A percentile compares a stretch with the other conserved stretches of the same genome.
These are phyloP conservation scores for Ptychobarbus kaznakovi DNA, from an alignment of 2,797 vertebrate species.

Conservation along the genomic window DNA sequence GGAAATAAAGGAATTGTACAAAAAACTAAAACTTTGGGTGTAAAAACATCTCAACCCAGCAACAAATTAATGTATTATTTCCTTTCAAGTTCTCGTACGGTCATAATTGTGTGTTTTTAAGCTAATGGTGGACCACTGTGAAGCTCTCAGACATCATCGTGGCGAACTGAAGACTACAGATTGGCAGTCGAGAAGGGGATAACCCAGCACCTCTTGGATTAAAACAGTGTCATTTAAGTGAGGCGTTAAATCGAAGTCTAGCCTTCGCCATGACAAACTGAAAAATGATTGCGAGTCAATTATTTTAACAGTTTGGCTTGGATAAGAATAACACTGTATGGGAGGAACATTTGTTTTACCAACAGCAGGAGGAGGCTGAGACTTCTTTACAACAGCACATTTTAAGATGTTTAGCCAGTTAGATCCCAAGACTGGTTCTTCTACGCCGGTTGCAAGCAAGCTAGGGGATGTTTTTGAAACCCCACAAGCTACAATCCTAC, in stretches of 20 bases:
- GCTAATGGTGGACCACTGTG: constrained; percentile 4
- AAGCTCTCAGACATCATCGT: constrained; percentile 10
- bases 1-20: background rate
- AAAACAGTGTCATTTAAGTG: constrained; percentile 35
- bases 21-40: background rate
- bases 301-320: constrained; percentile 56
- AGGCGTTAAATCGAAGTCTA: constrained; percentile 33
- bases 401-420: constrained; percentile 48
- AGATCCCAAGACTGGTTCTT: constrained; percentile 15
- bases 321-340: constrained; percentile 39
- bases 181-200: constrained; percentile 35
- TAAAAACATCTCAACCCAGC: background rate
- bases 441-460: background rate
- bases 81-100: background rate
- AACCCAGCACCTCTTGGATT: constrained; percentile 36
- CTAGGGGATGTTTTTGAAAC: constrained; percentile 32
- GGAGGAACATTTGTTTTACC: constrained; percentile 51
- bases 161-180: constrained; percentile 18
- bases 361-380: constrained; percentile 31
- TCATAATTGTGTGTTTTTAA: constrained; percentile 25
- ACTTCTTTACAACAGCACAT: constrained; percentile 21
- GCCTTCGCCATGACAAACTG: constrained; percentile 47
- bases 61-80: background rate
- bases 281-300: constrained; percentile 49
- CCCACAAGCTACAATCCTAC: background rate